Percentiles rank a stretch among this genome's conserved stretches.
These are phyloP conservation scores for Drosophila gaucha DNA, from an alignment of 2,888 invertebrate species.

Conservation along the genomic window DNA sequence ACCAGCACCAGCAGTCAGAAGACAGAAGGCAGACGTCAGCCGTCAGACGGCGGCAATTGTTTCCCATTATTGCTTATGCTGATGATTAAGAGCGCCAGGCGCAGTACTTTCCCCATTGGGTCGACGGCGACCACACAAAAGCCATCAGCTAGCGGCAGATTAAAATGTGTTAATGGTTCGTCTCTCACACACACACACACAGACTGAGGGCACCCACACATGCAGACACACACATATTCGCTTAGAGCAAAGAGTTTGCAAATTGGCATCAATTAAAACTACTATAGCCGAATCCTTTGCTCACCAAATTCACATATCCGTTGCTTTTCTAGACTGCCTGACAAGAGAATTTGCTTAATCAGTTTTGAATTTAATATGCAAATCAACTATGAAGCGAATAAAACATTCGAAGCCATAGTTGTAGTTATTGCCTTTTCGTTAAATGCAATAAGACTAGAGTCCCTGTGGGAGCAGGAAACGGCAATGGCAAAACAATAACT, in stretches of 20 bases:
- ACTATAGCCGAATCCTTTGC: slow-evolving; percentile 49
- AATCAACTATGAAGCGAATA: slow-evolving; percentile 35
- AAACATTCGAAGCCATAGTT: slow-evolving; percentile 7
- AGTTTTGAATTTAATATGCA: slow-evolving; percentile 51
- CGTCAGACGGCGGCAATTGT: slow-evolving; percentile 67
- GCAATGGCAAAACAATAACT: slow-evolving; percentile 27
- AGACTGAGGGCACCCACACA: too few species aligned
- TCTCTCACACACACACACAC: slow-evolving; percentile 8
- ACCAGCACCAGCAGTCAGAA: not conserved
- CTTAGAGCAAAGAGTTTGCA: slow-evolving; percentile 26
- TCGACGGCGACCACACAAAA: slow-evolving; percentile 66
- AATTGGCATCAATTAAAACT: slow-evolving; percentile 77
- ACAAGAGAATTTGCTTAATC: slow-evolving; percentile 16
- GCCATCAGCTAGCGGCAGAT: slow-evolving; percentile 71
- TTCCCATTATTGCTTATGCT: slow-evolving; percentile 78
- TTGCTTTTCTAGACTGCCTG: slow-evolving; percentile 14
- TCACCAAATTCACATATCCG: slow-evolving; percentile 26
- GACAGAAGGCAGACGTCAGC: slow-evolving; percentile 11
- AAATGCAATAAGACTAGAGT: slow-evolving; percentile 2
- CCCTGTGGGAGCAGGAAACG: not conserved
- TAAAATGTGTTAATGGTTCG: slow-evolving; percentile 81
- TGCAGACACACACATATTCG: not conserved
- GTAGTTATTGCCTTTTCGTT: not conserved
- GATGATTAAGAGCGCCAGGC: slow-evolving; percentile 74
- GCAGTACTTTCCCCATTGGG: slow-evolving; percentile 18